phyloP scores from a whole-genome alignment of 2,113 vertebrate species.

The Indicator maculatus region DNA sequence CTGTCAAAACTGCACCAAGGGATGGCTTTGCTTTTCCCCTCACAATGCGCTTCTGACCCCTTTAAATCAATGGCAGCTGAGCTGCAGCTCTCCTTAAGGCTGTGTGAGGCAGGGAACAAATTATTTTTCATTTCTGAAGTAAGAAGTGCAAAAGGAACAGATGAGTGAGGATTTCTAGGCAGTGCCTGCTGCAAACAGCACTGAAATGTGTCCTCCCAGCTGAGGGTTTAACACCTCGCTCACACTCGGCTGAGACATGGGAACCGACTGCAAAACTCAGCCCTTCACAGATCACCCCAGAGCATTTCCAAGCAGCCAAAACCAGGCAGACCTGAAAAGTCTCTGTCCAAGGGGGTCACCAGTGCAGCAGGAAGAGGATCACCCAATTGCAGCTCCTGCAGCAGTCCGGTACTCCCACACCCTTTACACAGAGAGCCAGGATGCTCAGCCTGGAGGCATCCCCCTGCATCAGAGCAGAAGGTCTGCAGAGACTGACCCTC shows the following conservation, averaged over 20 bases:
- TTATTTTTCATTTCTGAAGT: not conserved
- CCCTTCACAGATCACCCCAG: not conserved
- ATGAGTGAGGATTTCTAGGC: not conserved
- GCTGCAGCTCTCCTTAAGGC: not conserved
- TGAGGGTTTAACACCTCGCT: not conserved
- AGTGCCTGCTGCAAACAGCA: not conserved
- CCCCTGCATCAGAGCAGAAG: not conserved
- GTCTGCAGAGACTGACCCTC: not conserved
- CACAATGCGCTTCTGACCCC: not conserved
- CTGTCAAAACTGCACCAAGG: not conserved
- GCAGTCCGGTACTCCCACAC: not conserved
- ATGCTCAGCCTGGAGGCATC: not conserved
- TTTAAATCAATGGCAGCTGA: not conserved
- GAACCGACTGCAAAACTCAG: not conserved
- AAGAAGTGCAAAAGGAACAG: not conserved
- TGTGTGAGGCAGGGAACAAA: not conserved
- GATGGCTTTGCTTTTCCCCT: not conserved
- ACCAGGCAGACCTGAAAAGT: not conserved
- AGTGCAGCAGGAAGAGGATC: not conserved
- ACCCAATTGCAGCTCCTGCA: not conserved
- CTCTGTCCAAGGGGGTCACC: not conserved
- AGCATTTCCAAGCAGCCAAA: not conserved
- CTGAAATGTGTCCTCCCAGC: not conserved
- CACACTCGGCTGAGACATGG: not conserved
- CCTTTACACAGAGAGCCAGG: not conserved